Evolutionary conservation across 92 coral and sea anemone species (phyloP).

Genomic region (Muricea muricata): DNA sequence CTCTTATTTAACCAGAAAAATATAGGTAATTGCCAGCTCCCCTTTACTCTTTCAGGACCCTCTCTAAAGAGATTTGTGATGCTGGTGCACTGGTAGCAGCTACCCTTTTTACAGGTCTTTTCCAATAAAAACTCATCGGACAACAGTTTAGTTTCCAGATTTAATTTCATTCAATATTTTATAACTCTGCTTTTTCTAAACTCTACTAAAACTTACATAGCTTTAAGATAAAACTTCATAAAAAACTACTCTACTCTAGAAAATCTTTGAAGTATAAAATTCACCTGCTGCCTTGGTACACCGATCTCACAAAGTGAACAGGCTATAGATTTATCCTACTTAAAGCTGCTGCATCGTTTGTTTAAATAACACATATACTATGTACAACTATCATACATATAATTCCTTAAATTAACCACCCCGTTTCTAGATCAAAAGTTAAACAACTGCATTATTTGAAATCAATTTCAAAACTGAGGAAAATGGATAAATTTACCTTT

Average conservation of each 20-base stretch:
- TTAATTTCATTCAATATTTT: conserved; percentile 16
- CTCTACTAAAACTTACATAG: neutral
- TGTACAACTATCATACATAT: conserved; percentile 2
- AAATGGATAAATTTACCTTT: no score
- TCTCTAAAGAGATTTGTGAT: no score
- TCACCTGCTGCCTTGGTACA: neutral
- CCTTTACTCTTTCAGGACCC: no score
- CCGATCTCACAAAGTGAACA: neutral
- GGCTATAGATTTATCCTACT: neutral
- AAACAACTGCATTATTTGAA: neutral
- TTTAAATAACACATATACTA: conserved; percentile 10
- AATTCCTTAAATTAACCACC: conserved; percentile 18
- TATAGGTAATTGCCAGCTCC: no score
- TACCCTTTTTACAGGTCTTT: no score
- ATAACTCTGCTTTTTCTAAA: conserved; percentile 10
- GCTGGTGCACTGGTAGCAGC: no score
- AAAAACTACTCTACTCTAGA: conserved; percentile 97
- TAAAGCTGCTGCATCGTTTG: neutral
- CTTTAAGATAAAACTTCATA: conserved; percentile 65
- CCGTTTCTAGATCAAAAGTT: neutral
- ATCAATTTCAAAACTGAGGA: neutral
- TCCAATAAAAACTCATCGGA: neutral
- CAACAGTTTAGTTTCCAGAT: neutral
- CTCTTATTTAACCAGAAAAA: no score
- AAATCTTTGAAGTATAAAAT: conserved; percentile 77